Conservation (phyloP, 2,888 invertebrate species). For the Calameuta pallipes region DNA sequence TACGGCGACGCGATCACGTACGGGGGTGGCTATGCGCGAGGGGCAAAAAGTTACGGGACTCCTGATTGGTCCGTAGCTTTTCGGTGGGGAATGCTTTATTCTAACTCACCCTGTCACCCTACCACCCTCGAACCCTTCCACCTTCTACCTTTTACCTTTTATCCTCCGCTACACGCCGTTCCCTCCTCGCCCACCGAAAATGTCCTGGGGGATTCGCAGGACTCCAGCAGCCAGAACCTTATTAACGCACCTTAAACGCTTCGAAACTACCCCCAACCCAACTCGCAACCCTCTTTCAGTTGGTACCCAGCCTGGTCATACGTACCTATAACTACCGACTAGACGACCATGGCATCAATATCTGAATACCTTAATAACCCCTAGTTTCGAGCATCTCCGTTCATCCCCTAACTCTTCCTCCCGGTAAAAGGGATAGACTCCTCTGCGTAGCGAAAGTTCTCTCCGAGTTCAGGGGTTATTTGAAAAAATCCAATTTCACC, state of each 20-base stretch:
- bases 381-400: neutral
- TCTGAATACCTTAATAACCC: neutral
- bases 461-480: neutral
- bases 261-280: neutral
- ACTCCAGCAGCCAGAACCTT: neutral
- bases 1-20: conserved; percentile 47
- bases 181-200: conserved; percentile 26
- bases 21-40: conserved; percentile 25
- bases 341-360: neutral
- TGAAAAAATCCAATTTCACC: neutral
- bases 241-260: conserved; percentile 7
- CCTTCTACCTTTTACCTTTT: conserved; percentile 2
- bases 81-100: conserved; percentile 48
- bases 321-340: neutral
- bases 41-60: conserved; percentile 55
- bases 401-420: neutral
- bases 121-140: neutral
- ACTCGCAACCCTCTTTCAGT: neutral
- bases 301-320: neutral
- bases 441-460: neutral
- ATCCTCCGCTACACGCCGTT: conserved; percentile 8
- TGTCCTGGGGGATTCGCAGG: conserved; percentile 27
- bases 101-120: conserved; percentile 1
- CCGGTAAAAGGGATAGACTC: neutral
- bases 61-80: conserved; percentile 55